Conservation (phyloP, 2,797 vertebrate species). For the Stomatorhinus walkeri region DNA sequence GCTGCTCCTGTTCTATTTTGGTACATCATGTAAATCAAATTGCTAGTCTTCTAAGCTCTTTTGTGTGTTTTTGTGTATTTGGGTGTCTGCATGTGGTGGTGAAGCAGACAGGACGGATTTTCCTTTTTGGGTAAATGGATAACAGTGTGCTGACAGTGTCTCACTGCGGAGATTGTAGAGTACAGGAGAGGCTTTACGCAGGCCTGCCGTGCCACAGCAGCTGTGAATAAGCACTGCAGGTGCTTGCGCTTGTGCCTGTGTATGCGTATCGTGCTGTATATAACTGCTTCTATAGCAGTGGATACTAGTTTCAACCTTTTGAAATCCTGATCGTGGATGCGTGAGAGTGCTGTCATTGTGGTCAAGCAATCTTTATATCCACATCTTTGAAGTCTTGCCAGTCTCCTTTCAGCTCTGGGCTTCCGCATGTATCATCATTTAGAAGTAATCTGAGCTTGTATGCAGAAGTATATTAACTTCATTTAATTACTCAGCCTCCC, state of each 20-base stretch:
- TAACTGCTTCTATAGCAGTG: background rate
- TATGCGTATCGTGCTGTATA: background rate
- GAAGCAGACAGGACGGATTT: background rate
- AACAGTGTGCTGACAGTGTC: background rate
- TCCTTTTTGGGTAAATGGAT: constrained; percentile 1
- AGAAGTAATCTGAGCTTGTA: constrained; percentile 29
- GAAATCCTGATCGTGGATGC: constrained; percentile 49
- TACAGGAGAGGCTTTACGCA: background rate
- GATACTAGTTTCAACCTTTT: constrained; percentile 35
- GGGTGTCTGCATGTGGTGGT: constrained; percentile 15
- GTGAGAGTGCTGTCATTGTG: constrained; percentile 34
- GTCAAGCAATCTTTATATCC: background rate
- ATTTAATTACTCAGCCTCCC: constrained; percentile 15
- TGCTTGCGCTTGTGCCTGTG: constrained; percentile 23
- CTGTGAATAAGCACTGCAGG: constrained; percentile 11
- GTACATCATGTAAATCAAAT: background rate
- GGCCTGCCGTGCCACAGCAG: too few relatives aligned
- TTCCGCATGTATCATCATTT: constrained; percentile 21
- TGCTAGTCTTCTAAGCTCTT: background rate
- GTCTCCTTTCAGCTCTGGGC: constrained; percentile 41
- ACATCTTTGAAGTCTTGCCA: constrained; percentile 45
- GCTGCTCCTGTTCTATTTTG: background rate
- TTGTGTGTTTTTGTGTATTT: background rate
- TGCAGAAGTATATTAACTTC: constrained; percentile 31
- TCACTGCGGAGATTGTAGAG: background rate